phyloP scores from a whole-genome alignment of 2,113 vertebrate genomes.

The Struthidea cinerea region DNA sequence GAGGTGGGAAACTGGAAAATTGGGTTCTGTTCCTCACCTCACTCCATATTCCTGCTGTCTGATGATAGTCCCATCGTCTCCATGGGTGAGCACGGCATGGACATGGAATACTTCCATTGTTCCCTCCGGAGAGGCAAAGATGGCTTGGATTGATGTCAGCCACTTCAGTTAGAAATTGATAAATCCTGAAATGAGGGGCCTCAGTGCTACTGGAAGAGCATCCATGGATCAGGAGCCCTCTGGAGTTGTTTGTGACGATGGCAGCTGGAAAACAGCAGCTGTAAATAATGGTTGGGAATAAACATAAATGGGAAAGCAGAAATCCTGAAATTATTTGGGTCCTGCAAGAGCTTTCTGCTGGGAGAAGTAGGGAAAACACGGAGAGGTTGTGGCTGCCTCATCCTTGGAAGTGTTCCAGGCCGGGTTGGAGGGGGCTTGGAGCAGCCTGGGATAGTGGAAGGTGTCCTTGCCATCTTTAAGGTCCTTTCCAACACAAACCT shows the following conservation, averaged over 20 bases:
- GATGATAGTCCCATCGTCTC: not conserved
- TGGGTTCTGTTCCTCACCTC: not conserved
- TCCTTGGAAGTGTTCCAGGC: not conserved
- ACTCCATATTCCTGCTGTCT: not conserved
- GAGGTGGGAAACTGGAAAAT: not conserved
- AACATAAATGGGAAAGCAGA: not conserved
- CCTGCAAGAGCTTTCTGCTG: not conserved
- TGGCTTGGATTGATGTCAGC: not conserved
- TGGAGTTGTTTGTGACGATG: not conserved
- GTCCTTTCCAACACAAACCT: not conserved
- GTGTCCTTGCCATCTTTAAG: not conserved
- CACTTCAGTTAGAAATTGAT: not conserved
- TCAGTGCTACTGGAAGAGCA: not conserved
- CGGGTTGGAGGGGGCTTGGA: not conserved
- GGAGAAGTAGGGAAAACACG: not conserved
- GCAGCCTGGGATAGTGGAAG: not conserved
- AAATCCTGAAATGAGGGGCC: accelerated
- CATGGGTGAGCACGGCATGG: not conserved
- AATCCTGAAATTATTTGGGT: not conserved
- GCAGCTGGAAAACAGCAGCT: not conserved
- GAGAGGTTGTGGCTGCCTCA: not conserved
- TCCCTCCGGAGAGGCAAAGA: not conserved
- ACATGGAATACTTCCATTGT: not conserved
- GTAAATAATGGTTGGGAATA: not conserved
- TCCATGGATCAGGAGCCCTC: not conserved